Percentiles rank a stretch among this genome's conserved stretches.
phyloP scores from a whole-genome alignment of 2,797 vertebrate species.

The Xenopus petersii region DNA sequence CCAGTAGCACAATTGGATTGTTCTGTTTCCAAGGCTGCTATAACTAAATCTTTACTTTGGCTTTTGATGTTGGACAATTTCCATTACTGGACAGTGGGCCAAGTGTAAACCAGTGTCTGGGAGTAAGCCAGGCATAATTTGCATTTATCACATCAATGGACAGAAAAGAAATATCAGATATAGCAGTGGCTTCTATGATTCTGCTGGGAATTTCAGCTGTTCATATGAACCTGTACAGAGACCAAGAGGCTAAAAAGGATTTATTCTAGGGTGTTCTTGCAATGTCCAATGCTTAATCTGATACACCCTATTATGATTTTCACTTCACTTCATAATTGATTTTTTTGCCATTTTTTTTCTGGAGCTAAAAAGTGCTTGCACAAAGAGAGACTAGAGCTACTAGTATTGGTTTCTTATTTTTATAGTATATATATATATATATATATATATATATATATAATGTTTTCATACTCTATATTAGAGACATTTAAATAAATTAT shows the following conservation, averaged over 20 bases:
- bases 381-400: no score
- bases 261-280: constrained; percentile 10
- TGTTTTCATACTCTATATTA: no score
- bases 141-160: constrained; percentile 22
- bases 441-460: no score
- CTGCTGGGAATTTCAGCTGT: constrained; percentile 22
- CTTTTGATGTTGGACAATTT: constrained; percentile 17
- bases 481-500: no score
- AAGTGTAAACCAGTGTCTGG: constrained; percentile 23
- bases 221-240: constrained; percentile 16
- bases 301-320: no score
- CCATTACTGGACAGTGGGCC: constrained; percentile 28
- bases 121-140: constrained; percentile 33
- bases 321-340: no score
- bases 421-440: no score
- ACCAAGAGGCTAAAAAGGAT: constrained; percentile 4
- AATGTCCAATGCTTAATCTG: constrained; percentile 1
- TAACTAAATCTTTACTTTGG: constrained; percentile 36
- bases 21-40: constrained; percentile 3
- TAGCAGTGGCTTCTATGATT: constrained; percentile 17
- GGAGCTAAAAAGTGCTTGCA: no score
- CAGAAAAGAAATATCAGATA: constrained; percentile 36
- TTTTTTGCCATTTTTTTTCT: no score
- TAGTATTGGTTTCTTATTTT: no score
- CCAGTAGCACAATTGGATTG: not conserved